Evolutionary conservation across 2,888 invertebrate genomes (phyloP), one percentile per base, ranked within the genome.

Genomic region (Tipula confusa): DNA sequence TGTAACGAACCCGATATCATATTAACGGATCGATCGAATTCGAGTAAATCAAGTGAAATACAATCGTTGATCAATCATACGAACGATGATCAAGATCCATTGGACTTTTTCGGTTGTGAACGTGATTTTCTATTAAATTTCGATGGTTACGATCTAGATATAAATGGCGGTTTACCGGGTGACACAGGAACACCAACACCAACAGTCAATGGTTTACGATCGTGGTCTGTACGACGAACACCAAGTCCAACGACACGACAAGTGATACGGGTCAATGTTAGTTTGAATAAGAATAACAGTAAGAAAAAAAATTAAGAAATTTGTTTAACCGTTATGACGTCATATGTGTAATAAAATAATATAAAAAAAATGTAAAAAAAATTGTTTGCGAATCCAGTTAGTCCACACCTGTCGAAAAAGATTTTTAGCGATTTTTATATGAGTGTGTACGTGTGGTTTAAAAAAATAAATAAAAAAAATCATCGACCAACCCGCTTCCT

Each of bases 131-230:
- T 79, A 29, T 15, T 83, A n/a, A 84, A 84, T 82, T 84, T 84
- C 13, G 79, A 84, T 82, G 84, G 84, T 0, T 84, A 82, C 29
- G 84, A 84, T 79, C 79, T 84, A 79, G 82, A 84, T 79, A 82
- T 38, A 38, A 82, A 64, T 79, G 84, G 84, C 2, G 79, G 82
- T 82, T 15, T 84, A 29, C 84, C 84, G 0, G 84, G 84, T 79
- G 82, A 82, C 43, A 82, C 79, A n/a, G 15, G 79, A 13, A 82
- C 83, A 33, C 83, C 83, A 31, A 83, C 82, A 13, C 83, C 82
- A 28, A 82, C n/a, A 11, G 36, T 13, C 1, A 64, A 43, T 79
- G 64, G 15, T 9, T 15, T 43, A 5, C 28, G 29, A n/a, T 15
- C 15, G 9, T 79, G 18, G 13, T n/a, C 9, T 13, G 7, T 36